A percentile compares a stretch with the other conserved stretches of the same genome.
phyloP scores from a whole-genome alignment of 2,888 invertebrate genomes.

The Amiota minor region DNA sequence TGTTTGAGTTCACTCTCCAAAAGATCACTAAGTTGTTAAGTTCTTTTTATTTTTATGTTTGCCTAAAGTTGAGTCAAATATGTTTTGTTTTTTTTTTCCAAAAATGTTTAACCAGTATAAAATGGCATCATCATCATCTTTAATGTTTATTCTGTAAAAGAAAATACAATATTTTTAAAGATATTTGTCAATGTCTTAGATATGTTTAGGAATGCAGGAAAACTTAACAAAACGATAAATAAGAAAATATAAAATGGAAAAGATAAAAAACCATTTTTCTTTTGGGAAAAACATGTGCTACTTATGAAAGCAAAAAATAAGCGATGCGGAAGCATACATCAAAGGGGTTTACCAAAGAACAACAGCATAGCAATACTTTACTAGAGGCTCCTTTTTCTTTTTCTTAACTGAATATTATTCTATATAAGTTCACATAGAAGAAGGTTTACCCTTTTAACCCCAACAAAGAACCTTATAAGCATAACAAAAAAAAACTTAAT shows the following conservation, averaged over 20 bases:
- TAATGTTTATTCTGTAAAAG: not conserved
- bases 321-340: too few relatives aligned
- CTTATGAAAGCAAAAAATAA: not conserved
- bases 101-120: not conserved
- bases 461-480: too few relatives aligned
- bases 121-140: not conserved
- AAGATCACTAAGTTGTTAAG: too few relatives aligned
- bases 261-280: conserved; percentile 12
- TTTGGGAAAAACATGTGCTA: conserved; percentile 3
- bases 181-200: not conserved
- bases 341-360: too few relatives aligned
- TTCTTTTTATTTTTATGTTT: not conserved
- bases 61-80: not conserved
- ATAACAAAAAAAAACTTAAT: too few relatives aligned
- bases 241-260: not conserved
- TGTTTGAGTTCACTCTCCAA: too few relatives aligned
- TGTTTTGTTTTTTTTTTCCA: not conserved
- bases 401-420: too few relatives aligned
- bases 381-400: too few relatives aligned
- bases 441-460: too few relatives aligned
- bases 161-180: not conserved
- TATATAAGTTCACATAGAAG: too few relatives aligned
- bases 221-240: conserved; percentile 19
- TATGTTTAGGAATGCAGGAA: not conserved
- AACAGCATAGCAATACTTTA: too few relatives aligned